Conservation (phyloP, 2,797 vertebrate species). For the Thalassophryne amazonica region DNA sequence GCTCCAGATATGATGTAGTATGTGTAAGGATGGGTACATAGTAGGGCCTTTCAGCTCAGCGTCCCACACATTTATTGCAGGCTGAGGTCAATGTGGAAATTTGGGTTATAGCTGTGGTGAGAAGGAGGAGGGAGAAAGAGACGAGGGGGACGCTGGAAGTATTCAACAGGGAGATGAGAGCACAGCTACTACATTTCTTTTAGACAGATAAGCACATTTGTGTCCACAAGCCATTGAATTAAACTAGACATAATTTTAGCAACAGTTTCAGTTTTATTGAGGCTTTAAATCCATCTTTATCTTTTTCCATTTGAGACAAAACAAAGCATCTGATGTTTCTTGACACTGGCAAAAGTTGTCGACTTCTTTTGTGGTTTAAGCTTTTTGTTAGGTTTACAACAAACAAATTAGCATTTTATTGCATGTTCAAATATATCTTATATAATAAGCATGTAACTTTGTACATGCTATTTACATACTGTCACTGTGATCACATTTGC, state of each 20-base stretch:
- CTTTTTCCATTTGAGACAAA: background rate
- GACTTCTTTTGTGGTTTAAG: too few relatives aligned
- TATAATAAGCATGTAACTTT: too few relatives aligned
- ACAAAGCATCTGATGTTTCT: background rate
- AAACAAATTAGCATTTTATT: too few relatives aligned
- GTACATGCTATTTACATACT: too few relatives aligned
- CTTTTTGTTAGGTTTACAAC: too few relatives aligned
- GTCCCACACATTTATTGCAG: constrained; percentile 24
- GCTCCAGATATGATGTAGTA: constrained; percentile 61
- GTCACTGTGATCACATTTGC: too few relatives aligned
- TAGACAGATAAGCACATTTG: background rate
- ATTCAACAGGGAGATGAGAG: constrained; percentile 6
- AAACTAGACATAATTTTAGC: background rate
- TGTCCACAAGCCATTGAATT: background rate
- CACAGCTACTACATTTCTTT: background rate
- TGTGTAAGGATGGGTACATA: constrained; percentile 38
- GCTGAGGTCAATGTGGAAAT: constrained; percentile 20
- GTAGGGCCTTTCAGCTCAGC: constrained; percentile 44
- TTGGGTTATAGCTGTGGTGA: constrained; percentile 28
- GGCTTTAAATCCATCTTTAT: background rate
- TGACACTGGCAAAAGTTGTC: background rate
- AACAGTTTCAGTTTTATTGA: background rate
- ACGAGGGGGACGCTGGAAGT: constrained; percentile 17
- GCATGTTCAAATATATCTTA: too few relatives aligned
- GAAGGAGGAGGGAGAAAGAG: constrained; percentile 1